Evolutionary conservation across 2,888 invertebrate genomes (phyloP), one percentile per base, ranked within the genome.

Genomic region (Xestia rhomboidea): DNA sequence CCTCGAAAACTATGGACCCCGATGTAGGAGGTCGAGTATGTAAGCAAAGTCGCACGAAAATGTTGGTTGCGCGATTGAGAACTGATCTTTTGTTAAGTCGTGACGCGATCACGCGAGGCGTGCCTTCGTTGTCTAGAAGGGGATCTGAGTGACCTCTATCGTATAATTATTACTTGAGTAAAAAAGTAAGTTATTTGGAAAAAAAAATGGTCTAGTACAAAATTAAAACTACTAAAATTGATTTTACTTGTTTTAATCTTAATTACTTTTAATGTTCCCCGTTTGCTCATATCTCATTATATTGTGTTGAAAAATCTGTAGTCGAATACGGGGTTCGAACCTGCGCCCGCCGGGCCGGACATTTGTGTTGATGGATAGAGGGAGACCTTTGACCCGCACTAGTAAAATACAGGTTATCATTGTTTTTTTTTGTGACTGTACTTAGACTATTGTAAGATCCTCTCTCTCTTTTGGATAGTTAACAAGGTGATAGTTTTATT

Each of bases 1-100:
- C 70, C 44, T 46, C 44, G 57, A 57, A 57, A 57, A 70, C 34
- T 44, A 27, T 21, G 44, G 54, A 54, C 73, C 73, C 73, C 70
- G 69, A n/a, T 69, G 54, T 44, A 15, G 44, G 8, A 34, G 41
- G 44, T n/a, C 44, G 15, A 13, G 13, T n/a, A 44, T 34, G 30
- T n/a, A 73, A 46, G 30, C 44, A 30, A 30, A 57, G 54, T n/a
- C 5, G n/a, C 30, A 3, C 4, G 30, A 44, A 69, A 73, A 44
- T 10, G 34, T 44, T 54, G 57, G 46, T 69, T 10, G 30, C 57
- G 73, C 57, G 70, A 70, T 70, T 70, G 44, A 73, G 57, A 13
- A 60, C 44, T 27, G n/a, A n/a, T n/a, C 73, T 13, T 24, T 73
- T 68, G 15, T 68, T 18, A 41, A 24, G 11, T 10, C 0, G 18